Percentiles rank a stretch among this genome's conserved stretches.
Evolutionary conservation across 2,888 invertebrate species (phyloP).

Genomic region (Chorisops tibialis): DNA sequence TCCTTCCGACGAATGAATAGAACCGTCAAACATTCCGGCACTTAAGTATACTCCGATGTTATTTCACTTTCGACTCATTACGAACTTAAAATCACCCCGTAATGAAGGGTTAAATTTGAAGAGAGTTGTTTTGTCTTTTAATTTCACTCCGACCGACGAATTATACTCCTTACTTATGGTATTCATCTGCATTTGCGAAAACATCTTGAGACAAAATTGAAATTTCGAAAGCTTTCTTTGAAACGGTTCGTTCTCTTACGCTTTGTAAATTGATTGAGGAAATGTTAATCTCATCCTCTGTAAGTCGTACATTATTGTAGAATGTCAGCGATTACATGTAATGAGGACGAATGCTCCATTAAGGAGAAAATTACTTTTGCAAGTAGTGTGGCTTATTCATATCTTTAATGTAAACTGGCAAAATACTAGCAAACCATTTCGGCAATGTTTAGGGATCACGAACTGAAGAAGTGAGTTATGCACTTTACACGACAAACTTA

Average conservation of each 20-base stretch:
- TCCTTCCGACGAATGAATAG: no score
- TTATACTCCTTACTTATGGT: constrained; percentile 1
- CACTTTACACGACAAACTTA: constrained; percentile 27
- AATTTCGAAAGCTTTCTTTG: constrained; percentile 7
- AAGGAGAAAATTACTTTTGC: constrained; percentile 16
- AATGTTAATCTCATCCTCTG: constrained; percentile 19
- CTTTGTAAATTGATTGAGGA: constrained; percentile 6
- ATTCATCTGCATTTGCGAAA: not conserved
- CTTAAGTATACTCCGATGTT: no score
- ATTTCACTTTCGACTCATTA: no score
- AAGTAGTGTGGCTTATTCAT: not conserved
- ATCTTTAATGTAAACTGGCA: not conserved
- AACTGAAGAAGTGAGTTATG: constrained; percentile 17
- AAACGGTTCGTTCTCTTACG: constrained; percentile 1
- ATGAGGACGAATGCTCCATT: constrained; percentile 17
- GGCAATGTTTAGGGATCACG: constrained; percentile 6
- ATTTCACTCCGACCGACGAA: not conserved
- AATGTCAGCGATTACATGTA: constrained; percentile 15
- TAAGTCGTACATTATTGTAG: not conserved
- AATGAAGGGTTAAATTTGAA: not conserved
- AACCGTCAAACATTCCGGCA: no score
- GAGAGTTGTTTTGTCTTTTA: constrained; percentile 14
- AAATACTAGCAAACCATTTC: constrained; percentile 19
- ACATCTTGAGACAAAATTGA: constrained; percentile 10
- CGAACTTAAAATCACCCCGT: no score